These are phyloP conservation scores for Bombus pascuorum DNA, from an alignment of 1,140 invertebrate genomes.

Conservation along the genomic window DNA sequence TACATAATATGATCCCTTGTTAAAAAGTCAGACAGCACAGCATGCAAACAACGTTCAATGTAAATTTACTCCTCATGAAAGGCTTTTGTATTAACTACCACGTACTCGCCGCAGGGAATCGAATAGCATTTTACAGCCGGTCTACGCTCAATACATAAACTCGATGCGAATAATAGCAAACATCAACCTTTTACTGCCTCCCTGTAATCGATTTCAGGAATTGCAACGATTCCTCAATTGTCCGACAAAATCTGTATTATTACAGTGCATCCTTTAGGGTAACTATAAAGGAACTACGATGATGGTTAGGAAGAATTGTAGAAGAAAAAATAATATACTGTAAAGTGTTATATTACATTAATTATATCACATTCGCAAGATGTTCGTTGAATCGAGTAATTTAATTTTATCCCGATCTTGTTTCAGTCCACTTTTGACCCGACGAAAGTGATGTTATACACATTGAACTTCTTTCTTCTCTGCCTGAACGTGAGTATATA, in stretches of 20 bases:
- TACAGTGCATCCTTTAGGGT: neutral
- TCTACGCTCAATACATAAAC: neutral
- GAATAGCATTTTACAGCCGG: slow-evolving; percentile 18
- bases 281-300: neutral
- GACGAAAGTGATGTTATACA: slow-evolving; percentile 85
- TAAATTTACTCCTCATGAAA: neutral
- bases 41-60: neutral
- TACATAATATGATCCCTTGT: no score
- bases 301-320: no score
- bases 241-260: neutral
- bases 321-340: no score
- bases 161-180: neutral
- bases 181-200: slow-evolving; percentile 13
- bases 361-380: no score
- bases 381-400: neutral
- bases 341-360: neutral
- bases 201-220: slow-evolving; percentile 7
- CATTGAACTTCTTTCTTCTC: slow-evolving; percentile 86
- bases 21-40: neutral
- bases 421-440: slow-evolving; percentile 86
- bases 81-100: neutral
- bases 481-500: slow-evolving; percentile 85
- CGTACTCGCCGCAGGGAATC: neutral
- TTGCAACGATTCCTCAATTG: neutral
- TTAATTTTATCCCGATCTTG: slow-evolving; percentile 58